These are phyloP conservation scores for Hoplostethus atlanticus DNA, from an alignment of 2,797 vertebrate species.

Conservation along the genomic window DNA sequence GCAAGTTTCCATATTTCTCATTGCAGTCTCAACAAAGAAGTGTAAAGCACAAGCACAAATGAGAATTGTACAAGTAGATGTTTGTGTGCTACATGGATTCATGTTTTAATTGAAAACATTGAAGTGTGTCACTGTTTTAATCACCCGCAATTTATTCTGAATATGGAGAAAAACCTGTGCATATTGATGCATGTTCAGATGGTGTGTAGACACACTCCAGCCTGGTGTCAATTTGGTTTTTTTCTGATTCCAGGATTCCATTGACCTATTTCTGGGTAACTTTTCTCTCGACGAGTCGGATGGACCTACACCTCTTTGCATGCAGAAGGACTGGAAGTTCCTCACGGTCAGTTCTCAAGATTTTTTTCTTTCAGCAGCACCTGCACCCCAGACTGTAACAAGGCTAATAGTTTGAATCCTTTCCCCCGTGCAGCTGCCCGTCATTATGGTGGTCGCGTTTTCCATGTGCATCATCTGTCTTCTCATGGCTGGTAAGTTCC, in stretches of 20 bases:
- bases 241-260: constrained; percentile 88
- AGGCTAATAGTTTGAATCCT: constrained; percentile 5
- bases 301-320: constrained; percentile 88
- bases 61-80: no score
- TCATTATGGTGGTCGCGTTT: constrained; percentile 97
- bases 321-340: constrained; percentile 97
- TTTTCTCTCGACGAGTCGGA: constrained; percentile 96
- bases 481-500: constrained; percentile 95
- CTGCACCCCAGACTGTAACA: background rate
- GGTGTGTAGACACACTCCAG: no score
- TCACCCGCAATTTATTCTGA: no score
- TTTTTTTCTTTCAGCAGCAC: background rate
- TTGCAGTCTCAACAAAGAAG: no score
- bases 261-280: constrained; percentile 98
- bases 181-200: no score
- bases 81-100: no score
- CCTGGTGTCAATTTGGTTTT: background rate
- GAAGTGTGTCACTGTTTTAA: no score
- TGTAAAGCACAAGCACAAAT: no score
- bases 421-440: constrained; percentile 87
- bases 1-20: no score
- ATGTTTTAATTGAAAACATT: no score
- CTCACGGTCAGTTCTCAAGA: constrained; percentile 87
- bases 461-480: constrained; percentile 98
- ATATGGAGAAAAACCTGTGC: no score